Evolutionary conservation across 2,113 vertebrate genomes (phyloP), one percentile per base, ranked within the genome.

Genomic region (Cygnus buccinator): DNA sequence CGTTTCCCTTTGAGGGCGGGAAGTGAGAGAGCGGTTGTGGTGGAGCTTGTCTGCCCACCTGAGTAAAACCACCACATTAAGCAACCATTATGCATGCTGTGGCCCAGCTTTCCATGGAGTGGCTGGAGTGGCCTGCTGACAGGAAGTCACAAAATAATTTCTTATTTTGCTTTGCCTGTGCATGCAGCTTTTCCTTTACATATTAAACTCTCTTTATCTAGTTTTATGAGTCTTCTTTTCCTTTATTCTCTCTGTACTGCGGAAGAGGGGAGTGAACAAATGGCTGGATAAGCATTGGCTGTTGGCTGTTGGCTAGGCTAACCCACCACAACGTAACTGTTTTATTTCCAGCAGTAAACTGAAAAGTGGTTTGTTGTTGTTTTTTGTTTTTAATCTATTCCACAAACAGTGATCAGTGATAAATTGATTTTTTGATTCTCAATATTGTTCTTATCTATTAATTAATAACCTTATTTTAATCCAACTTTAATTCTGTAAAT

Each of bases 11-110:
- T 44, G 43, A 44, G 43, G 43, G 16, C 6, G 6, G 43, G 43
- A 15, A 44, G 15, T 16, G 43, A 44, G 43, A 44, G 15, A 44
- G 43, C 43, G 15, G 43, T 44, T 44, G 43, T 44, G 43, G 43
- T 44, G 43, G 43, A 44, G 43, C 43, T 44, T 16, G 6, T 16
- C 14, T 44, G 43, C 43, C 43, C 15, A 44, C 43, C 43, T 44
- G 43, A 44, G 43, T 44, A 44, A 44, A 44, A 44, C 43, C 43
- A 44, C 43, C 43, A 44, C 43, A 44, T 44, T 44, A 44, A 44
- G 48, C 11, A 43, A 71, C 62, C 0, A 0, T 18, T 21, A 11
- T 6, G 16, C 19, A 22, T n/a, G 23, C 23, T 48, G 23, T 48
- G 25, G 23, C 15, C 3, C 29, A 43, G 9, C 18, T 71, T 65